Evolutionary conservation across 2,888 invertebrate genomes (phyloP).

Genomic region (Gerris lacustris): DNA sequence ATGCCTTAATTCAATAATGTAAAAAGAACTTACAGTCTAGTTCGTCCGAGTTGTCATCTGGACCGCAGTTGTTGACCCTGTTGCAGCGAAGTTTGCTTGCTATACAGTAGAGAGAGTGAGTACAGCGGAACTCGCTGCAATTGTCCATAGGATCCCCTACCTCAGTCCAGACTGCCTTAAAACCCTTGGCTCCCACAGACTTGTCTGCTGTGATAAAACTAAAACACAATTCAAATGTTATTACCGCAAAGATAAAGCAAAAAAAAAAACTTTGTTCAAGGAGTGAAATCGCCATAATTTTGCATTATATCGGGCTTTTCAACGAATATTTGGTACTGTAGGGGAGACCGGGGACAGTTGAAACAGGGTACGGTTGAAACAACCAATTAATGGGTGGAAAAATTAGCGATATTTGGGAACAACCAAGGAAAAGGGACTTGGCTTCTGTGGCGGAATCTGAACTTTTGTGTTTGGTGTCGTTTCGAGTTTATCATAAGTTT

Average conservation of each 20-base stretch:
- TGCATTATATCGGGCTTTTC: background rate
- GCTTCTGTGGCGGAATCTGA: no score
- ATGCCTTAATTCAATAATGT: background rate
- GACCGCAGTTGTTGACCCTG: slow-evolving; percentile 72
- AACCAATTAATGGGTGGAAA: no score
- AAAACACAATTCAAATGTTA: slow-evolving; percentile 23
- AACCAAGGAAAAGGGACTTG: no score
- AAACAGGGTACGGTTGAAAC: no score
- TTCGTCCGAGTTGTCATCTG: slow-evolving; percentile 60
- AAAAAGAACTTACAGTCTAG: slow-evolving; percentile 51
- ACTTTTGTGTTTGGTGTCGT: no score
- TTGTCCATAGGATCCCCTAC: slow-evolving; percentile 43
- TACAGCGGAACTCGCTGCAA: slow-evolving; percentile 60
- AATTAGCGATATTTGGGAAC: no score
- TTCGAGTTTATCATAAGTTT: no score
- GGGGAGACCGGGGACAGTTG: no score
- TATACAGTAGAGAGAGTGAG: slow-evolving; percentile 63
- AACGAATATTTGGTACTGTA: background rate
- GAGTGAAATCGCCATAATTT: background rate
- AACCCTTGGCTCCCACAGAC: slow-evolving; percentile 86
- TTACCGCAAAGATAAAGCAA: background rate
- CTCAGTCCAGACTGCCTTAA: slow-evolving; percentile 91
- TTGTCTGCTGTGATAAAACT: slow-evolving; percentile 92
- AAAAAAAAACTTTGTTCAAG: background rate
- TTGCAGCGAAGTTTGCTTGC: slow-evolving; percentile 64